Evolutionary conservation across 2,797 vertebrate species (phyloP), one percentile per base, ranked within the genome.

Genomic region (Cyclura pinguis): DNA sequence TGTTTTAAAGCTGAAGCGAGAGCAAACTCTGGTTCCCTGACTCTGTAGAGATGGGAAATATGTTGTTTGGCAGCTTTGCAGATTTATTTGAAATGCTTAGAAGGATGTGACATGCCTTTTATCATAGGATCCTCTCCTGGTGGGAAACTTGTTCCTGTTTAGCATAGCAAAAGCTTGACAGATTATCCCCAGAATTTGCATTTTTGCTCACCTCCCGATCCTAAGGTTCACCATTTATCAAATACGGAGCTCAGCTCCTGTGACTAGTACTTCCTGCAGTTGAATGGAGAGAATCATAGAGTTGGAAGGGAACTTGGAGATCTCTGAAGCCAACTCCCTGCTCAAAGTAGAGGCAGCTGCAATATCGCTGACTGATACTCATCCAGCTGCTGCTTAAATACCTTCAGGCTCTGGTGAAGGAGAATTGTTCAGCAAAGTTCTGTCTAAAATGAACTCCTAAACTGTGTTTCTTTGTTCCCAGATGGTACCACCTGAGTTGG

Each of bases 1-100:
- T 95, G 77, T 88, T 86, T 83, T 81, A 76, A 94, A 93, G 89
- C 87, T 93, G 52, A 52, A 87, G 85, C 93, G 94, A 97, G 94
- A 96, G 88, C 91, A 92, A 96, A 95, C 89, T 90, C 92, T 92
- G 88, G 92, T 94, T 93, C 82, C 83, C 81, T 90, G 86, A 67
- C 88, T 91, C 62, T 91, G 88, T 94, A 94, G 62, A 7, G 32
- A 32, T 83, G 74, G 89, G 69, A 94, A 92, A 88, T 89, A 91
- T 7, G 2, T 89, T 67, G 35, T 86, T 84, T 18, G 95, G 0
- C 83, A 82, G 57, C 22, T 80, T 4, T 80, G 94, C 77, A 95
- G 89, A 94, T 92, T 93, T 93, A 32, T 91, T 92, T 95, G 42
- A 88, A 94, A 32, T 95, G 80, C 76, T 80, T 87, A 93, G 90